Evolutionary conservation across 2,113 vertebrate species (phyloP).

Genomic region (Picathartes gymnocephalus): DNA sequence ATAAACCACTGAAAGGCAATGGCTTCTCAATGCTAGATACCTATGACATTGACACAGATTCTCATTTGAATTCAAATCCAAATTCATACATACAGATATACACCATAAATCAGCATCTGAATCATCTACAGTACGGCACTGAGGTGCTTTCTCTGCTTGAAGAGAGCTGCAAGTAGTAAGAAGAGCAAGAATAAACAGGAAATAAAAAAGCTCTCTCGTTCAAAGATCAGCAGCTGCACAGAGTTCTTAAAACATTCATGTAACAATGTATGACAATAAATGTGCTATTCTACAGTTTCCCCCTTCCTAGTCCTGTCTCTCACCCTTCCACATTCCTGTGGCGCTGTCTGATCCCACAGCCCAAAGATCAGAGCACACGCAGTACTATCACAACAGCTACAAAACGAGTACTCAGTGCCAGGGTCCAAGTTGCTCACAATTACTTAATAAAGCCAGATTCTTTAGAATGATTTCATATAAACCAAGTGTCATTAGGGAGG

Average conservation of each 20-base stretch:
- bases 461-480: not conserved
- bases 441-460: not conserved
- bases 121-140: not conserved
- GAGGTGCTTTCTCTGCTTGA: not conserved
- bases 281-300: not conserved
- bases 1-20: not conserved
- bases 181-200: not conserved
- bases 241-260: not conserved
- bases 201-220: not conserved
- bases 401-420: accelerated
- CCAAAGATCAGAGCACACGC: not conserved
- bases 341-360: accelerated
- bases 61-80: not conserved
- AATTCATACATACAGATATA: not conserved
- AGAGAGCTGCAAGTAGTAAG: not conserved
- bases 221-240: not conserved
- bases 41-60: not conserved
- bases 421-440: not conserved
- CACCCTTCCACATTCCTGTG: accelerated
- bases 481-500: not conserved
- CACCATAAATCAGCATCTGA: not conserved
- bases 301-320: not conserved
- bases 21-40: not conserved
- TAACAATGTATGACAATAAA: not conserved
- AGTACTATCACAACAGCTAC: not conserved